Conservation (phyloP, 2,888 invertebrate genomes). For the Autographa pulchrina region DNA sequence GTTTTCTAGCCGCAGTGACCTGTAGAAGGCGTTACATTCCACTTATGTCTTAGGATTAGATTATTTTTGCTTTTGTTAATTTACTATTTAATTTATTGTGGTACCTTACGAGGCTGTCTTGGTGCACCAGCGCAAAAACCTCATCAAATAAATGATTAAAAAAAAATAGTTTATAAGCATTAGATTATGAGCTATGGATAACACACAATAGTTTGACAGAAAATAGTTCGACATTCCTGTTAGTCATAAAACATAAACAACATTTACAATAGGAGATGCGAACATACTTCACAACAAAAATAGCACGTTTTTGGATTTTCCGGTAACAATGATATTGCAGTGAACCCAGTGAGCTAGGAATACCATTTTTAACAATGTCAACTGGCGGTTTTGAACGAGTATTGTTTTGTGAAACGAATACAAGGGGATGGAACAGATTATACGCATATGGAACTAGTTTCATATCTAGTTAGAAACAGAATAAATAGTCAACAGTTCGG, state of each 20-base stretch:
- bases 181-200: too few relatives aligned
- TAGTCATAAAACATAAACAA: not conserved
- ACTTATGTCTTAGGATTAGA: too few relatives aligned
- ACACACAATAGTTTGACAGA: not conserved
- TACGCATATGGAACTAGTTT: not conserved
- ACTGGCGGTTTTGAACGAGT: constrained; percentile 12
- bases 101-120: too few relatives aligned
- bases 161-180: too few relatives aligned
- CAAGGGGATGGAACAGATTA: constrained; percentile 1
- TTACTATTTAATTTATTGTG: too few relatives aligned
- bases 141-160: too few relatives aligned
- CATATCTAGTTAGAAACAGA: not conserved
- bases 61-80: too few relatives aligned
- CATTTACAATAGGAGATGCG: not conserved
- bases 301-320: not conserved
- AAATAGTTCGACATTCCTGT: not conserved
- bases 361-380: constrained; percentile 17
- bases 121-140: too few relatives aligned
- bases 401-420: constrained; percentile 4
- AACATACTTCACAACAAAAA: not conserved
- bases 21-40: too few relatives aligned
- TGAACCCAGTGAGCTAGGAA: constrained; percentile 6
- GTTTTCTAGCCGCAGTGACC: too few relatives aligned
- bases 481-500: not conserved
- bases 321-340: constrained; percentile 7